These are phyloP conservation scores for Temnothorax ravouxi DNA, from an alignment of 2,888 invertebrate genomes.

Conservation along the genomic window DNA sequence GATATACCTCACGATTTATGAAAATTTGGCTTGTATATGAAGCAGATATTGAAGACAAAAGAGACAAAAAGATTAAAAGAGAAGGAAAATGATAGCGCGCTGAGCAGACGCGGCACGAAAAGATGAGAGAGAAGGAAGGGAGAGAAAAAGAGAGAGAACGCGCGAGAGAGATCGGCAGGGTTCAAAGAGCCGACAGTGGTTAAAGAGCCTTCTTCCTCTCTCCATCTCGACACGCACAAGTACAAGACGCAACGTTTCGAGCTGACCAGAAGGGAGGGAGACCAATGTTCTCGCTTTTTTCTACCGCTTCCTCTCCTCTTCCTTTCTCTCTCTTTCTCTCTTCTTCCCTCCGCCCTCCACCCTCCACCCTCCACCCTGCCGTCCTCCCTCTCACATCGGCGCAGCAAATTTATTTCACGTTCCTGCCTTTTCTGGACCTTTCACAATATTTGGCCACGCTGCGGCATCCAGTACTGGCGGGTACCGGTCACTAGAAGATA, in stretches of 20 bases:
- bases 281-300: constrained; percentile 68
- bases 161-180: constrained; percentile 73
- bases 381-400: constrained; percentile 73
- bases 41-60: constrained; percentile 29
- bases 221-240: constrained; percentile 78
- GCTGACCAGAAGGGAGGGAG: constrained; percentile 69
- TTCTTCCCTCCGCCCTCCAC: constrained; percentile 29
- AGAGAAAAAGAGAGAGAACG: constrained; percentile 55
- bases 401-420: constrained; percentile 84
- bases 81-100: constrained; percentile 61
- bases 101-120: constrained; percentile 39
- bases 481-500: constrained; percentile 82
- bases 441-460: constrained; percentile 86
- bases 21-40: constrained; percentile 59
- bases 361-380: constrained; percentile 58
- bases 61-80: constrained; percentile 67
- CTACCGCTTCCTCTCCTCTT: constrained; percentile 51
- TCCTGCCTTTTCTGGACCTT: constrained; percentile 86
- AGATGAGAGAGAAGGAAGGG: constrained; percentile 59
- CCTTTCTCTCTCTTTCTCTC: constrained; percentile 26
- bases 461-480: constrained; percentile 79
- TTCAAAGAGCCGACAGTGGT: constrained; percentile 86
- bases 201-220: constrained; percentile 82
- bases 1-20: constrained; percentile 75
- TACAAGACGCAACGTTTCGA: constrained; percentile 78